phyloP scores from a whole-genome alignment of 35 echinoderm and acorn worm species.

The Lytechinus variegatus region DNA sequence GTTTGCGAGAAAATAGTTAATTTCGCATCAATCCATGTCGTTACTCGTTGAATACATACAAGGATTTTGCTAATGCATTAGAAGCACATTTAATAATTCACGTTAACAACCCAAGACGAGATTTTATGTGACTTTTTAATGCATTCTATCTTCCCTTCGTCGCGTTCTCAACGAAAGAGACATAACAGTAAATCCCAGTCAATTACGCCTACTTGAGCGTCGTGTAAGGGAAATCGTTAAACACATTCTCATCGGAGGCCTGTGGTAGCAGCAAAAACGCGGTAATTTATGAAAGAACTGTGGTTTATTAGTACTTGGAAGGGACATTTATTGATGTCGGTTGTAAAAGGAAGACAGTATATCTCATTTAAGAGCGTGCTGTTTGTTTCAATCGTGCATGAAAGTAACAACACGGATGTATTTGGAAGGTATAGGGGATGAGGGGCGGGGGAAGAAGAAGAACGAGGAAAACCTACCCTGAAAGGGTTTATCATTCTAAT shows the following conservation, averaged over 20 bases:
- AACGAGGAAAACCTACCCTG: no score
- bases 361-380: neutral
- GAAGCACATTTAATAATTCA: neutral
- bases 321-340: constrained; percentile 10
- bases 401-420: neutral
- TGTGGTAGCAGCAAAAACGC: neutral
- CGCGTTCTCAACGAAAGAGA: neutral
- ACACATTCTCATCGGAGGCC: neutral
- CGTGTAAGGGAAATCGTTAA: constrained; percentile 12
- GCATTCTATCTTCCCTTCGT: neutral
- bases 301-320: neutral
- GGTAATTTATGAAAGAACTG: neutral
- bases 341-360: constrained; percentile 1
- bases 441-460: neutral
- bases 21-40: neutral
- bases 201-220: neutral
- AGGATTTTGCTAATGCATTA: neutral
- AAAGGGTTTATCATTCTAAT: no score
- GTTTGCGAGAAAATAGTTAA: neutral
- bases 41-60: neutral
- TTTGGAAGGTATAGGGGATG: neutral
- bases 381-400: neutral
- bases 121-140: constrained; percentile 6
- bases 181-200: neutral
- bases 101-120: neutral